phyloP scores from a whole-genome alignment of 2,113 vertebrate species.

The Nibea albiflora region DNA sequence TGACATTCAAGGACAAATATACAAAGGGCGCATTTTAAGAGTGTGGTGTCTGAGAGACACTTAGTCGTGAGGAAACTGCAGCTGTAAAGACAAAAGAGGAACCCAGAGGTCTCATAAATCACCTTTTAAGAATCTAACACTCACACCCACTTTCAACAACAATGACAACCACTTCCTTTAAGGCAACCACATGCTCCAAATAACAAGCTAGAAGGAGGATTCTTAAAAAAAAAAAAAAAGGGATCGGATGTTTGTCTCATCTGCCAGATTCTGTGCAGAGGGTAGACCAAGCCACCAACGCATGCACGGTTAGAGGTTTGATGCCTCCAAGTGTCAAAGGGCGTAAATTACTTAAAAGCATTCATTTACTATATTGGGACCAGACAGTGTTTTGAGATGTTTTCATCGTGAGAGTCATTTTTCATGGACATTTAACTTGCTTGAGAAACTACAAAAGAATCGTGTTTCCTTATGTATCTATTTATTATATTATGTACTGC shows the following conservation, averaged over 20 bases:
- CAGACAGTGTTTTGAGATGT: too few relatives aligned
- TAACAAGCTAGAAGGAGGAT: constrained; percentile 31
- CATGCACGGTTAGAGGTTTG: not conserved
- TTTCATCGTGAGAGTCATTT: not conserved
- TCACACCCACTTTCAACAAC: constrained; percentile 60
- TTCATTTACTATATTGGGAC: too few relatives aligned
- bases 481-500: too few relatives aligned
- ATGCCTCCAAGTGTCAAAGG: not conserved
- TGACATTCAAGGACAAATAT: constrained; percentile 51
- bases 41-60: constrained; percentile 62
- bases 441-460: not conserved
- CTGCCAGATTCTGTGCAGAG: constrained; percentile 4
- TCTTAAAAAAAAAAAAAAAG: constrained; percentile 6
- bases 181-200: constrained; percentile 45
- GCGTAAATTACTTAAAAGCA: not conserved
- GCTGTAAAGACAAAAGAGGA: constrained; percentile 68
- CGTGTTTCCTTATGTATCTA: too few relatives aligned
- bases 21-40: constrained; percentile 66
- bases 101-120: constrained; percentile 69
- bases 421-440: not conserved
- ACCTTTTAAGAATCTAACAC: constrained; percentile 48
- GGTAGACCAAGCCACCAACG: not conserved
- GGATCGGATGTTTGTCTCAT: constrained; percentile 51
- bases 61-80: constrained; percentile 52
- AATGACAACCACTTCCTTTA: constrained; percentile 53